A percentile compares a stretch with the other conserved stretches of the same genome.
Conservation (phyloP, 2,888 invertebrate species). For the Crocallis elinguaria region DNA sequence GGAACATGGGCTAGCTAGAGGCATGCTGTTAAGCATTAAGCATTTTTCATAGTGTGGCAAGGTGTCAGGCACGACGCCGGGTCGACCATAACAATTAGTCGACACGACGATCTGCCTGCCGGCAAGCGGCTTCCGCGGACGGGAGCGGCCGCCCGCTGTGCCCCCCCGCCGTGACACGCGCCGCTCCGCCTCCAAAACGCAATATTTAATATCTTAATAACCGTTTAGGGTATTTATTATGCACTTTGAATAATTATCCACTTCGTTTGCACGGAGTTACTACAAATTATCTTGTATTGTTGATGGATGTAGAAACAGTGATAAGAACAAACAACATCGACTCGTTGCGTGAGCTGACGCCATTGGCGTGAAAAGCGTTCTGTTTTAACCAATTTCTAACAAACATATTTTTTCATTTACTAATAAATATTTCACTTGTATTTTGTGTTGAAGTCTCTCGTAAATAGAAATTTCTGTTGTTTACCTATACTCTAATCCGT, state of each 20-base stretch:
- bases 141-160: conserved; percentile 77
- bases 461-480: too few species aligned
- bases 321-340: conserved; percentile 1
- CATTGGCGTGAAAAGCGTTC: not conserved
- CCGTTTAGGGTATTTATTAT: conserved; percentile 72
- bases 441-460: too few species aligned
- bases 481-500: too few species aligned
- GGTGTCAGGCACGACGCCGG: conserved; percentile 48
- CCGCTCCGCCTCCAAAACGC: conserved; percentile 51
- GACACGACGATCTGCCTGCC: conserved; percentile 39
- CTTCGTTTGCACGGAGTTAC: conserved; percentile 58
- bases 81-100: conserved; percentile 67
- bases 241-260: conserved; percentile 71
- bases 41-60: conserved; percentile 52
- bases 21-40: conserved; percentile 18
- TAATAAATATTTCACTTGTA: too few species aligned
- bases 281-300: conserved; percentile 41
- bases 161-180: conserved; percentile 70
- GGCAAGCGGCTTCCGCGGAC: conserved; percentile 52
- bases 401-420: not conserved
- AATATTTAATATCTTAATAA: conserved; percentile 83
- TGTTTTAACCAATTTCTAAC: not conserved
- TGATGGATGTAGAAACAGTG: conserved; percentile 20
- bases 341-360: not conserved
- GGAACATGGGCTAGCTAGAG: conserved; percentile 21